Percentiles rank a stretch among this genome's conserved stretches.
phyloP scores from a whole-genome alignment of 1,140 invertebrate species.

The Teleogryllus occipitalis region DNA sequence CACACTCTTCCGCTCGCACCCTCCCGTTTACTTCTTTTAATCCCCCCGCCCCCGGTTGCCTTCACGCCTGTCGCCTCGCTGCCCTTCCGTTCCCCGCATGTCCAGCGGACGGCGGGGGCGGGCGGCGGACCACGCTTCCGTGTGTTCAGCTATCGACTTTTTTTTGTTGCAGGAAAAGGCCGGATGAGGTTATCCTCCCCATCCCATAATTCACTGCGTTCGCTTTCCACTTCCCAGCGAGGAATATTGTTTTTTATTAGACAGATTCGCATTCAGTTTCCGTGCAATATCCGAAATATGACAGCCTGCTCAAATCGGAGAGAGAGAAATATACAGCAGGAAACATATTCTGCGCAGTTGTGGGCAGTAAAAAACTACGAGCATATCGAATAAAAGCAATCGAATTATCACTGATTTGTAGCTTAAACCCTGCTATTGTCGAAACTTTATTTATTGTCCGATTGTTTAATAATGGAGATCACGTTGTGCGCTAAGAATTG shows the following conservation, averaged over 20 bases:
- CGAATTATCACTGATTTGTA: background rate
- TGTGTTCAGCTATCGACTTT: background rate
- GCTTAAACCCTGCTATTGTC: too few species aligned
- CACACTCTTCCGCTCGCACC: too few species aligned
- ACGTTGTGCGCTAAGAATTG: too few species aligned
- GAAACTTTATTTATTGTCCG: too few species aligned
- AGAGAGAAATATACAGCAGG: background rate
- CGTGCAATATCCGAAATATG: background rate
- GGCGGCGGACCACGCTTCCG: too few species aligned
- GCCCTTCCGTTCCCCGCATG: background rate
- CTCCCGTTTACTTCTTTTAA: too few species aligned
- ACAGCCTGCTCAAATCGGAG: background rate
- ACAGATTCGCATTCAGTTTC: background rate
- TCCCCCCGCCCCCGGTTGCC: background rate
- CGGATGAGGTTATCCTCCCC: background rate
- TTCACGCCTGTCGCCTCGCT: background rate
- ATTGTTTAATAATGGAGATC: too few species aligned
- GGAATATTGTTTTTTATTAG: conserved; percentile 1
- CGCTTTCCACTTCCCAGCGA: background rate
- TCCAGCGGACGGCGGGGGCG: background rate
- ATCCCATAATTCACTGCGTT: background rate
- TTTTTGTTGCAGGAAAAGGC: background rate
- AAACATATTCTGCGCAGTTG: background rate
- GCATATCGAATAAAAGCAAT: background rate
- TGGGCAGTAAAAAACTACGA: background rate